phyloP scores from a whole-genome alignment of 2,113 vertebrate genomes.

The Brachyistius frenatus region DNA sequence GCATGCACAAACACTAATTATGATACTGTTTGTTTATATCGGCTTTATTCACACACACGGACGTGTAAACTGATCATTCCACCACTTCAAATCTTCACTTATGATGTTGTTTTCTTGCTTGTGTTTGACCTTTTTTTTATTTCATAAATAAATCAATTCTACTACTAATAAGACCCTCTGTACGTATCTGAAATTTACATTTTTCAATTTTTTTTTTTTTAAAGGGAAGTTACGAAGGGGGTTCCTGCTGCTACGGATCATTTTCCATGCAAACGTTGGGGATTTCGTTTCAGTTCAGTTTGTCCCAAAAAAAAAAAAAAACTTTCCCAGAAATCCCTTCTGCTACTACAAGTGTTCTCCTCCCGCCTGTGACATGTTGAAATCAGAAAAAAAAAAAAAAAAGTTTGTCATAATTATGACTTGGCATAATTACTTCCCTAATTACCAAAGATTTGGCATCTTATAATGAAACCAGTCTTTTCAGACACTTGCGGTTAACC shows the following conservation, averaged over 20 bases:
- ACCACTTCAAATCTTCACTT: conserved; percentile 2
- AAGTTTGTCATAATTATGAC: conserved; percentile 12
- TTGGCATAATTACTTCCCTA: conserved; percentile 13
- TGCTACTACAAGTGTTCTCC: neutral
- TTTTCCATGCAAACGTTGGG: too few relatives aligned
- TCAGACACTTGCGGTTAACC: conserved; percentile 41
- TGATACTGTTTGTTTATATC: conserved; percentile 29
- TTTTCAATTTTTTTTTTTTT: neutral
- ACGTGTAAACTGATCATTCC: conserved; percentile 66
- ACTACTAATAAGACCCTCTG: conserved; percentile 13
- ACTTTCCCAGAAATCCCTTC: neutral
- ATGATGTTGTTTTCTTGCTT: neutral
- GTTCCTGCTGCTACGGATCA: neutral
- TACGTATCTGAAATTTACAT: neutral
- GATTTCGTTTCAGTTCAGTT: neutral
- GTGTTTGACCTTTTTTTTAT: conserved; percentile 39
- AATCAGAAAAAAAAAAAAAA: neutral
- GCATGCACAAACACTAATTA: conserved; percentile 55
- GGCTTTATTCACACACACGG: conserved; percentile 19
- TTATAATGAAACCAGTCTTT: neutral
- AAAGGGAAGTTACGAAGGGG: neutral
- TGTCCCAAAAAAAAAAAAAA: neutral
- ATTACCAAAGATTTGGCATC: conserved; percentile 22
- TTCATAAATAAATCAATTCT: conserved; percentile 58
- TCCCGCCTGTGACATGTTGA: neutral